Percentiles rank a stretch among this genome's conserved stretches.
phyloP scores from a whole-genome alignment of 2,888 invertebrate genomes.

The Drosophila formosana region DNA sequence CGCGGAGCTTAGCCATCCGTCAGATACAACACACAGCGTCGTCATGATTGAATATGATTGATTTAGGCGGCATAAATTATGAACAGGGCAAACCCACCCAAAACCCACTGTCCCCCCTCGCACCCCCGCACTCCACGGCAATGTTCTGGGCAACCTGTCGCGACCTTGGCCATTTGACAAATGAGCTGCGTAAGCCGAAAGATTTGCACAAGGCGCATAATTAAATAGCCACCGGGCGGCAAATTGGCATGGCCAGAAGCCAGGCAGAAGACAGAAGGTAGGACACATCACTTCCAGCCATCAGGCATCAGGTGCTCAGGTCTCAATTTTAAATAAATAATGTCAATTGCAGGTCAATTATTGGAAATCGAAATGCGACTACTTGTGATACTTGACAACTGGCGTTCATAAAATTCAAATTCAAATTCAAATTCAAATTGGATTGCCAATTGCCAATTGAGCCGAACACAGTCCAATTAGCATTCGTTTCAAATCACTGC shows the following conservation, averaged over 20 bases:
- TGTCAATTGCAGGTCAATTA: slow-evolving; percentile 58
- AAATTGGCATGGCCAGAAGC: slow-evolving; percentile 50
- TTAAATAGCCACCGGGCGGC: slow-evolving; percentile 59
- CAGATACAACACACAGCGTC: slow-evolving; percentile 39
- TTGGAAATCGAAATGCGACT: slow-evolving; percentile 47
- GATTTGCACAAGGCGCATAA: slow-evolving; percentile 70
- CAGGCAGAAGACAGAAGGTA: neutral
- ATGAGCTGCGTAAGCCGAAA: slow-evolving; percentile 67
- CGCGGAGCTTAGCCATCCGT: slow-evolving; percentile 44
- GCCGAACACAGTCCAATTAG: slow-evolving; percentile 1
- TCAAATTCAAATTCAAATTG: slow-evolving; percentile 14
- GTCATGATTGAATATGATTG: slow-evolving; percentile 76
- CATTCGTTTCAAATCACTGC: neutral
- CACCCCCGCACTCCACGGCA: neutral
- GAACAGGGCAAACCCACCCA: slow-evolving; percentile 41
- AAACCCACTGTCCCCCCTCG: neutral
- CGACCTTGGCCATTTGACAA: slow-evolving; percentile 69
- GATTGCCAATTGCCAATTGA: slow-evolving; percentile 7
- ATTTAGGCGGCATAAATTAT: slow-evolving; percentile 73
- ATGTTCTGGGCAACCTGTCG: slow-evolving; percentile 55
- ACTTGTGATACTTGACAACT: slow-evolving; percentile 43
- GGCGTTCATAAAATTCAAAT: slow-evolving; percentile 25
- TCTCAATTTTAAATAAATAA: slow-evolving; percentile 41
- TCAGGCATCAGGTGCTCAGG: slow-evolving; percentile 7
- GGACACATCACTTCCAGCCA: neutral